Evolutionary conservation across 2,888 invertebrate species (phyloP), one percentile per base, ranked within the genome.

Genomic region (Imbricaverruca yamaguchii): DNA sequence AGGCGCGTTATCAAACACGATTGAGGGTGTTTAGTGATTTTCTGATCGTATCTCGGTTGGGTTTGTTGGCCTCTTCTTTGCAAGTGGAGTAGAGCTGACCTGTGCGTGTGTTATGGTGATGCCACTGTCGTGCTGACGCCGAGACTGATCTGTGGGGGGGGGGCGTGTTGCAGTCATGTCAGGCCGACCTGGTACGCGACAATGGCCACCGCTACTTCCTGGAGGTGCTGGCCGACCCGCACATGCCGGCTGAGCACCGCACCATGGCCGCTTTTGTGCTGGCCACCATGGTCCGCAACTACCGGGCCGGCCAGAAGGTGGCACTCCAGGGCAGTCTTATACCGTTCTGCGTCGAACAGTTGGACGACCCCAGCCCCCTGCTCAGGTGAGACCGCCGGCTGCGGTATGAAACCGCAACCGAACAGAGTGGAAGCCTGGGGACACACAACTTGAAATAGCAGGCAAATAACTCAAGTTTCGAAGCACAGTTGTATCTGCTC

Each of bases 191-290:
- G 85, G 96, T 98, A 39, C 93, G 97, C 85, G 98, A 98, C 83
- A 92, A 92, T 86, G 94, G 96, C 18, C 96, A 97, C 88, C 96
- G 95, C 87, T 98, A 98, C 88, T 99, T 99, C 88, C 89, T 99
- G 77, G 91, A 93, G 0, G 93, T 98, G 80, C 91, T 99, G 23
- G 94, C 95, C 86, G 98, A 99, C 87, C 90, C 92, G 21, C 89
- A 92, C 0, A 93, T 97, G 84, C 92, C 93, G 84, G 86, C 89
- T 83, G 93, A 96, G 85, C 92, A 96, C 87, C 91, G 98, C 81
- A 97, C 96, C 12, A 90, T 97, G 87, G 96, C 98, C 9, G 97
- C 97, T 53, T 99, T 97, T 88, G 96, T 98, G 25, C 88, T 99
- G 84, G 94, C 98, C 1, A 94, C 94, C 86, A 94, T 98, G 83